These are phyloP conservation scores for Drosophila neotestacea DNA, from an alignment of 2,888 invertebrate species.

Conservation along the genomic window DNA sequence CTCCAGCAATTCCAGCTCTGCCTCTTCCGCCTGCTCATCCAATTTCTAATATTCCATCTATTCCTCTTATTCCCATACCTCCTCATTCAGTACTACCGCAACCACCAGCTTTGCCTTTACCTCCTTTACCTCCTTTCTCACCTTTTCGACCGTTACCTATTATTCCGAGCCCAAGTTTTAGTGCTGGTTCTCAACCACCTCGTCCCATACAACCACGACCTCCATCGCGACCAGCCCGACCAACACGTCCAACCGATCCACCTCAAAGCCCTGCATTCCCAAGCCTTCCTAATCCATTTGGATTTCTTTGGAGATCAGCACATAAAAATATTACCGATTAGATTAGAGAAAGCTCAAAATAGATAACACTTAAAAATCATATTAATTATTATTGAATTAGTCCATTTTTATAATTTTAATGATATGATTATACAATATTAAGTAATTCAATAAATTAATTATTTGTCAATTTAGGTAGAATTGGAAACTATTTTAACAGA, in stretches of 20 bases:
- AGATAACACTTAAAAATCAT: too few relatives aligned
- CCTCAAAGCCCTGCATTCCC: neutral
- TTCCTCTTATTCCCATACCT: neutral
- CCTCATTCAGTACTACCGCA: neutral
- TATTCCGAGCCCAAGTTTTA: neutral
- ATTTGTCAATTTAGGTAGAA: too few relatives aligned
- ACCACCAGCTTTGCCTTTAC: neutral
- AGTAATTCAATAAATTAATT: too few relatives aligned
- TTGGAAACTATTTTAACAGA: too few relatives aligned
- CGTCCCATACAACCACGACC: neutral
- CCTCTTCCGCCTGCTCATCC: neutral
- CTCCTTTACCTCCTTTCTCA: neutral
- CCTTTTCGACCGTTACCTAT: neutral
- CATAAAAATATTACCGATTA: neutral
- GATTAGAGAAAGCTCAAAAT: neutral
- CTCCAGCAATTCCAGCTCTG: neutral
- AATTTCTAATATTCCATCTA: neutral
- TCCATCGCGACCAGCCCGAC: neutral
- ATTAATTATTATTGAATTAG: neutral
- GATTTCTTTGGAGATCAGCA: constrained; percentile 6
- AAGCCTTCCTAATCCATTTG: constrained; percentile 9
- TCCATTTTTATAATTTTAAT: too few relatives aligned
- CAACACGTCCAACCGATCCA: neutral
- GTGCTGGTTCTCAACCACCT: neutral
- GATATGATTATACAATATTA: too few relatives aligned